phyloP scores from a whole-genome alignment of 1,140 invertebrate genomes.

The Radopholus similis region DNA sequence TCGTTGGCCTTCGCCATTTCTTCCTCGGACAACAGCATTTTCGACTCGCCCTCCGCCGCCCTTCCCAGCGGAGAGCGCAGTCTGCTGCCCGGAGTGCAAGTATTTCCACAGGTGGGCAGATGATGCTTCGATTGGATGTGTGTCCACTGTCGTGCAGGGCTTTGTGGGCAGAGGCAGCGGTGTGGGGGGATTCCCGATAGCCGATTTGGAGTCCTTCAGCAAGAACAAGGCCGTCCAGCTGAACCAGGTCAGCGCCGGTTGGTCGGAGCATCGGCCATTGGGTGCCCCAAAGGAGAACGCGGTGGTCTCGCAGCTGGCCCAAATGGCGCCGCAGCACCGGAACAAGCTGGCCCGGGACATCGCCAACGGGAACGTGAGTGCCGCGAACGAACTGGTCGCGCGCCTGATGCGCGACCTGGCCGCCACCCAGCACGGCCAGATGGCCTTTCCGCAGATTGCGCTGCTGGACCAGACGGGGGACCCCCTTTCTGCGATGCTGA shows the following conservation, averaged over 20 bases:
- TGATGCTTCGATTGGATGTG: neutral
- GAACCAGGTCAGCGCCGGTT: constrained; percentile 12
- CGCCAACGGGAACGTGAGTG: constrained; percentile 12
- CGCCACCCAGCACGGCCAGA: neutral
- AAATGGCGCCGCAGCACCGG: constrained; percentile 16
- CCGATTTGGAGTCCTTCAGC: constrained; percentile 1
- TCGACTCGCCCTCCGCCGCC: neutral
- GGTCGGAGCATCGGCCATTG: constrained; percentile 2
- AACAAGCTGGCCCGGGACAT: constrained; percentile 10
- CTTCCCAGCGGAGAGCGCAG: constrained; percentile 2
- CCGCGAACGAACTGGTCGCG: constrained; percentile 13
- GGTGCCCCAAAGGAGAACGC: constrained; percentile 18
- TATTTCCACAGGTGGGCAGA: neutral
- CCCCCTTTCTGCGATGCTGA: neutral
- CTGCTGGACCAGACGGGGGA: neutral
- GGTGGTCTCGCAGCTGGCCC: constrained; percentile 5
- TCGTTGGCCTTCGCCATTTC: neutral
- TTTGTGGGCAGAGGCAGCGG: neutral
- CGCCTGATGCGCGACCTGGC: constrained; percentile 5
- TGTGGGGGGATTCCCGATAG: neutral
- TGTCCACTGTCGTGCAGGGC: neutral
- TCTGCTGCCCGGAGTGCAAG: neutral
- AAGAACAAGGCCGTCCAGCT: constrained; percentile 2
- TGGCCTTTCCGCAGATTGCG: constrained; percentile 7
- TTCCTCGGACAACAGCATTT: neutral